Evolutionary conservation across 30 jellyfish, hydroid and myxozoan species (phyloP), one percentile per base, ranked within the genome.

Genomic region (Morbakka virulenta): DNA sequence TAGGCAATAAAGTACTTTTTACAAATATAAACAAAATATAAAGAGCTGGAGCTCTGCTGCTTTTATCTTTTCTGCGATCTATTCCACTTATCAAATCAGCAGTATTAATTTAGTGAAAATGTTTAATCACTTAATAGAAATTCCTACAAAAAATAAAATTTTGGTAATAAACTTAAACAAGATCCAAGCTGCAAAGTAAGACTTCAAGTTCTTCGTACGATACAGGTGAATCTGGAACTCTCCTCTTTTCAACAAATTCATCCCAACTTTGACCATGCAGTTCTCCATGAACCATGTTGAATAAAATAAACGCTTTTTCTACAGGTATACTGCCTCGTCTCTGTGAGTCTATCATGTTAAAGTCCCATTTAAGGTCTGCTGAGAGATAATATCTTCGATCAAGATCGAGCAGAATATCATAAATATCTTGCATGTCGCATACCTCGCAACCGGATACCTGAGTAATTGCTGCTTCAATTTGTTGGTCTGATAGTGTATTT

Each of bases 291-390:
- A 80, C 63, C 1, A 83, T 83, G 34, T 79, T n/a, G 50, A 80
- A 80, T 24, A 80, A 25, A 17, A 67, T 52, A 24, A 51, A 49
- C 22, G 77, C 91, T 32, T 22, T 80, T 1, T 80, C 91, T 0
- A 28, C 41, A 14, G 91, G 79, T 0, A 80, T 61, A 36, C 83
- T 22, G 11, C 91, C 91, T 14, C 32, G 3, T 50, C 61, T 69
- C 4, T 67, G 77, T n/a, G 12, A 21, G 61, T 80, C 91, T 27
- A 80, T 73, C 31, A 80, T 51, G 14, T 72, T 72, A 62, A 80
- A 80, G 32, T 80, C 91, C 91, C 91, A 80, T 68, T 80, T 80
- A 35, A 80, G 52, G 31, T 80, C 91, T 22, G 84, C 24, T 2
- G 69, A 71, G 32, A 80, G 26, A 25, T 61, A 80, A 57, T 80